Evolutionary conservation across 1,140 invertebrate species (phyloP), one percentile per base, ranked within the genome.

Genomic region (Cydia pomonella): DNA sequence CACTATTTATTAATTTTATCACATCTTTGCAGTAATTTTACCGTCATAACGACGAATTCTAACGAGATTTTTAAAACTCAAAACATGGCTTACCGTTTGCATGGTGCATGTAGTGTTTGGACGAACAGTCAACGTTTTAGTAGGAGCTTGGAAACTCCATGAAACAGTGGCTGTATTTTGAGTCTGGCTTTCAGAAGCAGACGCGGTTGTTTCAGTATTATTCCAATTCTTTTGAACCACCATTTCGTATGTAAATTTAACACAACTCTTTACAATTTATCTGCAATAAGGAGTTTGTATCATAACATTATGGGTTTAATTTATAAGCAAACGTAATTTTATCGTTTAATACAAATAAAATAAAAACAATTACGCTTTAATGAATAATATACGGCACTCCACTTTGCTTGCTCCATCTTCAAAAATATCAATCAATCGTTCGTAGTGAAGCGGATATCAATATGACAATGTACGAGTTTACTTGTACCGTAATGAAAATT

Each of bases 211-310:
- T 74, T 90, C 88, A 72, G 81, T 80, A 73, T 82, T 85, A 82
- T 78, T 86, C 83, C 83, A 89, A 84, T 80, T 88, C 83, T 90
- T 91, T 84, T 92, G 88, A 77, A 92, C 86, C 76, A 92, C 90
- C 90, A 92, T 92, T 85, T 90, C 86, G 83, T 13, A 44, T 38
- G 21, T 50, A 50, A 38, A 38, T 29, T 5, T 18, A 33, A 21
- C 29, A 21, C 29, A 18, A 69, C 29, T 23, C 64, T 69, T 69
- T 10, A 69, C 27, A 69, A 69, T 41, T 38, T n/a, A 33, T 33
- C n/a, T 33, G 64, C 13, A 33, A 33, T 29, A 69, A 33, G 1
- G 2, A 33, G 13, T n/a, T 69, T 21, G 2, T 18, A 12, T 18
- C n/a, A 50, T 50, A 50, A 13, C 10, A 69, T 10, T 18, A 21